Conservation (phyloP, 2,113 vertebrate genomes). For the Himantopus leucocephalus region DNA sequence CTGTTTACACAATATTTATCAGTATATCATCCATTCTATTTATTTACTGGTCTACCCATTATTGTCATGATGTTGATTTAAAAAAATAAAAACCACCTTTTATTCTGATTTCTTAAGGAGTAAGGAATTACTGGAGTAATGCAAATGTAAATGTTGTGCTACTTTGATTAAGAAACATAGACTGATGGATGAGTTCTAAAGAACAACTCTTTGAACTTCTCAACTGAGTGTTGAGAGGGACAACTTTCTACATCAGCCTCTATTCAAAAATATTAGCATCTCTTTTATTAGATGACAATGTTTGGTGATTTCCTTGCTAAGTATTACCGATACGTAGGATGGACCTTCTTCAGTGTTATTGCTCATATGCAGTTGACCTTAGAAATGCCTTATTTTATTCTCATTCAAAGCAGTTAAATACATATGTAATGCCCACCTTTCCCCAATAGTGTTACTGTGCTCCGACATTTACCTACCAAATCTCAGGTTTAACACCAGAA, state of each 20-base stretch:
- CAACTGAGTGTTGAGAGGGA: not conserved
- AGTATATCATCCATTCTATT: not conserved
- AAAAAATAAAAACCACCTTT: not conserved
- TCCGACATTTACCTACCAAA: not conserved
- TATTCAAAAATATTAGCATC: not conserved
- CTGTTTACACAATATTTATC: not conserved
- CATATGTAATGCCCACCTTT: not conserved
- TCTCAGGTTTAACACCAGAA: not conserved
- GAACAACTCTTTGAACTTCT: not conserved
- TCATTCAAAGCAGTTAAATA: not conserved
- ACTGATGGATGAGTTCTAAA: not conserved
- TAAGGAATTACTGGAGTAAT: not conserved
- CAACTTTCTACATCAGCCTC: not conserved
- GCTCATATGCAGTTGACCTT: not conserved
- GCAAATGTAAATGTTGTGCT: not conserved
- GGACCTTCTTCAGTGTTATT: not conserved
- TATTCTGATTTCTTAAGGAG: not conserved
- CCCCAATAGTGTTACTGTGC: not conserved
- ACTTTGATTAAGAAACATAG: not conserved
- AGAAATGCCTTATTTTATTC: not conserved
- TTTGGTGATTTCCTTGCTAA: not conserved
- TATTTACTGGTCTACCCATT: not conserved
- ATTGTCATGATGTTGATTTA: not conserved
- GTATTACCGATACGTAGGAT: not conserved
- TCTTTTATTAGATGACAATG: not conserved